Evolutionary conservation across 2,113 vertebrate genomes (phyloP), one percentile per base, ranked within the genome.

Genomic region (Triplophysa tibetana): DNA sequence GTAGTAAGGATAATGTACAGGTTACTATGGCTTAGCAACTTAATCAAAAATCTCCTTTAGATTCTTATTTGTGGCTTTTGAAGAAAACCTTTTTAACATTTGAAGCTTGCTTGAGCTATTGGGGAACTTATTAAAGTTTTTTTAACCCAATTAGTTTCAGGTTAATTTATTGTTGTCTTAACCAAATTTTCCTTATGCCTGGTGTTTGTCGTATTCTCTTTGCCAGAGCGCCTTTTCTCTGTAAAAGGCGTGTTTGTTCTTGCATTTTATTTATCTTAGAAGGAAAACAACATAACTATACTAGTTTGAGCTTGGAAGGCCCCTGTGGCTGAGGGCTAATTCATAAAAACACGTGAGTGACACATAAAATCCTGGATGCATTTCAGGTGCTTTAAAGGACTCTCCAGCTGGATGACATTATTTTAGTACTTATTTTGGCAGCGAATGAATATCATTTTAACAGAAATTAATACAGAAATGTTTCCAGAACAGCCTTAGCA

Each of bases 201-300:
- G 26, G n/a, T 5, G 24, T 38, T 70, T 56, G 19, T 52, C 50
- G 23, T 5, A 58, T 14, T 38, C 26, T 9, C 29, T 63, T 66
- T 67, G 12, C 38, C 54, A 63, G 58, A 29, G 24, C 14, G 61
- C 19, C 19, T 58, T 13, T 29, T 60, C 54, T 50, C 38, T 60
- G n/a, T 43, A 62, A 66, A 56, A 70, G 69, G 19, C 58, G 63
- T 43, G 38, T 70, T 45, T 29, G 13, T 45, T 64, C 66, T 65
- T 56, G 80, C 73, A 63, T 58, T 43, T 24, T 66, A 43, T 76
- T 72, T 60, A 45, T 82, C 70, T 77, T 58, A 33, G 7, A 23
- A 21, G 26, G 48, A 23, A 48, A 79, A 65, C 67, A 79, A 21
- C 67, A 2, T 19, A 23, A 11, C 29, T 64, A 19, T 43, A 41